Conservation (phyloP, 2,888 invertebrate genomes). For the Trisateles emortualis region DNA sequence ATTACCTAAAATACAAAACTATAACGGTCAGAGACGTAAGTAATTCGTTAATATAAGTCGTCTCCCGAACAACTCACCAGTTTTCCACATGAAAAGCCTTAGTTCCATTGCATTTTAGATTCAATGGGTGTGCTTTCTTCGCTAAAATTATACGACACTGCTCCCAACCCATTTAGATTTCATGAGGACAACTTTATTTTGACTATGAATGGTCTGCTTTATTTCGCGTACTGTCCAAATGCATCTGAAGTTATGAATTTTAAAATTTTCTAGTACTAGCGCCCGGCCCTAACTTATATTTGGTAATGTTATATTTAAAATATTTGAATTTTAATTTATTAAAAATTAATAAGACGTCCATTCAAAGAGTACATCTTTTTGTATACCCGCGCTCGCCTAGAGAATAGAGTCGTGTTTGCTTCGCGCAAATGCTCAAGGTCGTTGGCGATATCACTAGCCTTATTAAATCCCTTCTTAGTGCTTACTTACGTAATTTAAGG, state of each 20-base stretch:
- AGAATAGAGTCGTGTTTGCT: no score
- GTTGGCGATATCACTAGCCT: no score
- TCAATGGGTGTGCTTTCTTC: slow-evolving; percentile 43
- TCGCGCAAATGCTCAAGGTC: no score
- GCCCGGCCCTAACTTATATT: no score
- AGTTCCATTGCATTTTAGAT: slow-evolving; percentile 30
- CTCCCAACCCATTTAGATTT: slow-evolving; percentile 42
- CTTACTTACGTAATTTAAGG: no score
- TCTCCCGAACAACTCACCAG: slow-evolving; percentile 15
- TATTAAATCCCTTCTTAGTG: no score
- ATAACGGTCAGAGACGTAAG: background rate
- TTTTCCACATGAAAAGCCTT: slow-evolving; percentile 36
- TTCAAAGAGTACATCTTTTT: no score
- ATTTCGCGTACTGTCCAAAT: slow-evolving; percentile 6
- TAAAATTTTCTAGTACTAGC: no score
- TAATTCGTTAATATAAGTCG: slow-evolving; percentile 24
- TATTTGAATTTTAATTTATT: no score
- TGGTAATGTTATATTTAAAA: no score
- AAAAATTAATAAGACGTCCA: no score
- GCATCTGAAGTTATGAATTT: slow-evolving; percentile 12
- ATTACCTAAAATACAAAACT: background rate
- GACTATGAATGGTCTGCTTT: slow-evolving; percentile 41
- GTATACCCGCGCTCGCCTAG: no score
- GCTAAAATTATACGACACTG: slow-evolving; percentile 39
- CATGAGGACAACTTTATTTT: slow-evolving; percentile 42